Evolutionary conservation across 2,888 invertebrate species (phyloP), one percentile per base, ranked within the genome.

Genomic region (Mechanitis messenoides): DNA sequence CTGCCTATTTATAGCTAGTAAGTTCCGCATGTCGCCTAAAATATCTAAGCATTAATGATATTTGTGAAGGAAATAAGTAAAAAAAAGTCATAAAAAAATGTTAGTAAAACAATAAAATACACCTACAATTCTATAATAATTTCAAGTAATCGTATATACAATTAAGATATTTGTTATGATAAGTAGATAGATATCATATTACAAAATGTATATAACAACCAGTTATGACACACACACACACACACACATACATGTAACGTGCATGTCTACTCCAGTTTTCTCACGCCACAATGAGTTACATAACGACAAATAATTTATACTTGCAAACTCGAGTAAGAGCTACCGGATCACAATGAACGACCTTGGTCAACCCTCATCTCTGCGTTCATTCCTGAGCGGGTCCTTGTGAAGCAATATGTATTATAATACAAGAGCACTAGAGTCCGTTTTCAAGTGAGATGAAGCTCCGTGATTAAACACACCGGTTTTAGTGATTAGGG

Each of bases 301-400:
- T 56, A 61, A 60, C 58, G 3, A 9, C 42, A 57, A 60, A 58
- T 58, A 45, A 63, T 65, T 42, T 53, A 62, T 35, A 55, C 42
- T 42, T 42, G 42, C 56, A 55, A 55, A 64, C 56, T 46, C 20
- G 55, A 55, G 63, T 62, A 56, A 61, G 58, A 59, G 65, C 65
- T 68, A 65, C 78, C 80, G 81, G 80, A 77, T 81, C 73, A 87
- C 85, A 87, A 86, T 83, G 75, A 70, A 67, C 76, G 88, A 75
- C 88, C 88, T 88, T 89, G 88, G 82, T 70, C 78, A 78, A 77
- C 87, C 87, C 87, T 85, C 83, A 71, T 70, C 74, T 74, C 62
- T 64, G 46, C n/a, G 45, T 42, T 59, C 57, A 20, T 57, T 63
- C 47, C 60, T 60, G 53, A 38, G 55, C 55, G 7, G 53, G 56